These are phyloP conservation scores for Dilophus febrilis DNA, from an alignment of 2,888 invertebrate genomes.

Conservation along the genomic window DNA sequence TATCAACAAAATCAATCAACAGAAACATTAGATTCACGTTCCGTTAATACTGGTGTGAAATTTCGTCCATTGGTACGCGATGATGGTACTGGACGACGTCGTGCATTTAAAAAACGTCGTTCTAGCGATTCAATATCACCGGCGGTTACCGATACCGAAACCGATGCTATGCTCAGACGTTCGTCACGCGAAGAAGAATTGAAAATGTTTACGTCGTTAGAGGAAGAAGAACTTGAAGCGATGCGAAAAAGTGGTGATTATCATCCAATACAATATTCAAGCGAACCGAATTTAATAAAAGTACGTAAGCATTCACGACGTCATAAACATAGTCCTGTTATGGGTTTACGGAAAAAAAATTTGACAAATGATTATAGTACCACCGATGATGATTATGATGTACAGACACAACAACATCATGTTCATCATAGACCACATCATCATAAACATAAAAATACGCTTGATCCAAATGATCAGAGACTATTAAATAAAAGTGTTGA, in stretches of 20 bases:
- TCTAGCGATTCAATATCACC: conserved; percentile 34
- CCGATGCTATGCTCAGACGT: conserved; percentile 11
- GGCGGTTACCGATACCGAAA: too few relatives aligned
- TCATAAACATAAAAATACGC: not conserved
- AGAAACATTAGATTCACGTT: too few relatives aligned
- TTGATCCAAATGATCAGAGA: too few relatives aligned
- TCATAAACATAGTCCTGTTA: conserved; percentile 25
- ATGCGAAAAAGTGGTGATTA: conserved; percentile 18
- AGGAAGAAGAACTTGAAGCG: conserved; percentile 39
- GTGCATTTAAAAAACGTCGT: conserved; percentile 41
- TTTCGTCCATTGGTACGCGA: conserved; percentile 40
- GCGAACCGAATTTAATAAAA: conserved; percentile 20
- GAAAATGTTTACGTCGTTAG: conserved; percentile 44
- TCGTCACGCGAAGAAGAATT: conserved; percentile 46
- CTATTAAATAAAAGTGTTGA: conserved; percentile 5
- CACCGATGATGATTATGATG: too few relatives aligned
- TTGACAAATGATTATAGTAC: not conserved
- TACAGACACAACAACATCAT: too few relatives aligned
- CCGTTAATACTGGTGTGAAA: conserved; percentile 33
- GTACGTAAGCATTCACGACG: conserved; percentile 20
- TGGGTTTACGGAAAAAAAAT: conserved; percentile 13
- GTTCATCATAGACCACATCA: not conserved
- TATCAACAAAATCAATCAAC: too few relatives aligned
- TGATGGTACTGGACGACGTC: conserved; percentile 42
- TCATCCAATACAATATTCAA: conserved; percentile 24